phyloP scores from a whole-genome alignment of 2,797 vertebrate genomes.

The Sebastes itinus region DNA sequence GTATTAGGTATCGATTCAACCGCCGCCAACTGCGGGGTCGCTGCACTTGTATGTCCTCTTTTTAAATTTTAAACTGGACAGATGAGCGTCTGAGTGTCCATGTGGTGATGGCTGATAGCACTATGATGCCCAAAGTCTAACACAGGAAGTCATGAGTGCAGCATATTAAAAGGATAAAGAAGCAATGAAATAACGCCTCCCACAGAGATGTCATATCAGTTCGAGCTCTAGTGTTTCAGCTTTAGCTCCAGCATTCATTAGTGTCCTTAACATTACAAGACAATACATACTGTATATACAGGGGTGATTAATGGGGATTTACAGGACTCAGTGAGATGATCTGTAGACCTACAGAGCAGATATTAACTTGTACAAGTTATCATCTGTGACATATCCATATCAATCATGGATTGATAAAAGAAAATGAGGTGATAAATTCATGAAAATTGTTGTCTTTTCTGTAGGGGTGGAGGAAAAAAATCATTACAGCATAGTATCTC shows the following conservation, averaged over 20 bases:
- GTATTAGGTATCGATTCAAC: slow-evolving; percentile 26
- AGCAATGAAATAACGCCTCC: background rate
- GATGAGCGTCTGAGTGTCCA: background rate
- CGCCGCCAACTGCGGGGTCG: background rate
- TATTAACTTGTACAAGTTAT: slow-evolving; percentile 12
- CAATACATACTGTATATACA: background rate
- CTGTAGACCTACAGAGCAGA: background rate
- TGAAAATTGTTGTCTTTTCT: background rate
- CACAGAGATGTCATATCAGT: background rate
- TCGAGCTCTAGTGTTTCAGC: background rate
- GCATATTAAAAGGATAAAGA: background rate
- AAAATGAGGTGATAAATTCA: background rate
- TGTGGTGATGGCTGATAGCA: background rate
- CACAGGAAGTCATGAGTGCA: background rate
- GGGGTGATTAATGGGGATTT: slow-evolving; percentile 20
- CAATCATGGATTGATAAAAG: background rate
- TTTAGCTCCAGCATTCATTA: background rate
- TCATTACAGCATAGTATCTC: too few species aligned
- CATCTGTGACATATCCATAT: slow-evolving; percentile 20
- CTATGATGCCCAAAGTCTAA: background rate
- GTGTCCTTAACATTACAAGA: background rate
- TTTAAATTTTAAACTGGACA: background rate
- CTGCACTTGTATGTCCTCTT: background rate
- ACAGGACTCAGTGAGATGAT: background rate
- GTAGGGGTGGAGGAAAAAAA: too few species aligned